Evolutionary conservation across 2,797 vertebrate species (phyloP), one percentile per base, ranked within the genome.

Genomic region (Natrix natrix): DNA sequence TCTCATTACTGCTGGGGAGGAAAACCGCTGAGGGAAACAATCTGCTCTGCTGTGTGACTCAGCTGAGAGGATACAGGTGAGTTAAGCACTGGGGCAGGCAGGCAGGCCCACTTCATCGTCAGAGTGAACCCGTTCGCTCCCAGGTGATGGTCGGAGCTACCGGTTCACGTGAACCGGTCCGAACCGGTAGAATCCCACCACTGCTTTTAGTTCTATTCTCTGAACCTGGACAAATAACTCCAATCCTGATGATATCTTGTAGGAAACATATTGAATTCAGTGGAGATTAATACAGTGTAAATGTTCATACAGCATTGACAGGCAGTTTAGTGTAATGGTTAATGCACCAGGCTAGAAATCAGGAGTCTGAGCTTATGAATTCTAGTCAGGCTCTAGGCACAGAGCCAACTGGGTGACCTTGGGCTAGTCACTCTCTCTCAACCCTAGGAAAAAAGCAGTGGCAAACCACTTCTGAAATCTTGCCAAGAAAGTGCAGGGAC

Each of bases 171-270:
- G 2, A 48, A 48, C 48, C 5, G 3, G 48, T 48, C 48, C 48
- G 5, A 48, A 48, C 48, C 48, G 48, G 48, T 48, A 48, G 48
- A 48, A 48, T 48, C 48, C 48, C 48, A 48, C 48, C 48, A 2
- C 48, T 48, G 48, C 55, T 90, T 93, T 63, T 32, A 52, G 8
- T 90, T 89, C 61, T 52, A 43, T 91, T 93, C 56, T 61, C 87
- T 37, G 28, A 93, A 78, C 87, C 28, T 91, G 56, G 54, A 37
- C 48, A 87, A 93, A 56, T 89, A 91, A 93, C 7, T 56, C n/a
- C 61, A 63, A 55, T 56, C 22, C 59, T 86, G 91, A 56, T 57
- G 52, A 24, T 89, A 56, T 66, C 87, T 86, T 43, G 55, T 28
- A 89, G 55, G 59, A 89, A 60, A 28, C n/a, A 24, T 57, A n/a